Percentiles rank a stretch among this genome's conserved stretches.
Conservation (phyloP, 1,140 invertebrate species). For the Lepidurus arcticus region DNA sequence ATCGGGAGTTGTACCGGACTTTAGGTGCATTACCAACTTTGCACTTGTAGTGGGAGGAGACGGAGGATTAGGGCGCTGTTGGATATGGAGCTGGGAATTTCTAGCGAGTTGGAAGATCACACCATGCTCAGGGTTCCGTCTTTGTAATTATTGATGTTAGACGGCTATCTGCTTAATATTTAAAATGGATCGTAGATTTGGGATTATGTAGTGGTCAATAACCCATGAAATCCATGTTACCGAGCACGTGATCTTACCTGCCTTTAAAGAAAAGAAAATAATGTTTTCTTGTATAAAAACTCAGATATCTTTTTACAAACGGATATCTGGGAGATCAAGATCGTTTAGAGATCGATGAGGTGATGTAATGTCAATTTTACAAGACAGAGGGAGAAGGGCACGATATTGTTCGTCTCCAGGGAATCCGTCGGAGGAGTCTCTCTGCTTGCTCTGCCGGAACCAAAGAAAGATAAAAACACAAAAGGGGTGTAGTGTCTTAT, state of each 20-base stretch:
- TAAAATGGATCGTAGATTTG: background rate
- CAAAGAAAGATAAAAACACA: background rate
- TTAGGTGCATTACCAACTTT: slow-evolving; percentile 18
- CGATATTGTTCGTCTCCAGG: background rate
- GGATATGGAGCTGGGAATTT: background rate
- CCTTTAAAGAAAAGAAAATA: no score
- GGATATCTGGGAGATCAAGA: no score
- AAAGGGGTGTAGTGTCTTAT: background rate
- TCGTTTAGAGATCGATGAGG: background rate
- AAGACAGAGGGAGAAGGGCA: background rate
- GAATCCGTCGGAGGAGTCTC: background rate
- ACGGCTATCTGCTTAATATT: background rate
- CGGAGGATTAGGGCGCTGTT: background rate
- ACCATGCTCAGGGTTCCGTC: background rate
- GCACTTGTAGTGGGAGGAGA: background rate
- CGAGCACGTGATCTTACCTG: no score
- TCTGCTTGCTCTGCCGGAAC: background rate
- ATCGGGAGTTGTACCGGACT: background rate
- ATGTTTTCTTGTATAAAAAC: no score
- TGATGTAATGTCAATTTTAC: background rate
- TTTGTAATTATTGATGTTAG: background rate
- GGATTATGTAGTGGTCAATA: no score
- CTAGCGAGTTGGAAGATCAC: background rate
- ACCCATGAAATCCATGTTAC: no score
- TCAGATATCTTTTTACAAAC: no score